These are phyloP conservation scores for Apaloderma vittatum DNA, from an alignment of 2,113 vertebrate genomes.

Conservation along the genomic window DNA sequence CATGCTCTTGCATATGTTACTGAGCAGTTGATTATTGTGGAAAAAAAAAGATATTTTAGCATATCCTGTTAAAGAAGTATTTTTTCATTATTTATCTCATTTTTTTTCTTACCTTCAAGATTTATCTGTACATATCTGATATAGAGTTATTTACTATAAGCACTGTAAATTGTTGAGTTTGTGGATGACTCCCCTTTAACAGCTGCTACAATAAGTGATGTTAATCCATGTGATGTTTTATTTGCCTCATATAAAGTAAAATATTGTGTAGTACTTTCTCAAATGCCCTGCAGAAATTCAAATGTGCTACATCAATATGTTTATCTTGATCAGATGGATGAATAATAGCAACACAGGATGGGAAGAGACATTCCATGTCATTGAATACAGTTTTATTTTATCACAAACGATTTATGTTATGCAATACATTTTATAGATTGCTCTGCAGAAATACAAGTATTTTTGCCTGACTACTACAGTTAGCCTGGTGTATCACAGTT, in stretches of 20 bases:
- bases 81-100: background rate
- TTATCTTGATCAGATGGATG: conserved; percentile 2
- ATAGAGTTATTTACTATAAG: background rate
- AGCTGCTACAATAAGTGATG: background rate
- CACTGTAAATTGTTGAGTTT: background rate
- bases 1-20: background rate
- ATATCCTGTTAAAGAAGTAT: background rate
- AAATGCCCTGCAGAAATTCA: background rate
- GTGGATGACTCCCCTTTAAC: background rate
- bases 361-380: background rate
- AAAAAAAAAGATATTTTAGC: background rate
- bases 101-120: background rate
- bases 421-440: background rate
- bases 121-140: background rate
- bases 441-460: background rate
- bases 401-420: background rate
- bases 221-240: background rate
- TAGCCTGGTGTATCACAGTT: background rate
- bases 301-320: background rate
- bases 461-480: background rate
- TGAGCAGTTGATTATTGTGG: background rate
- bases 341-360: background rate
- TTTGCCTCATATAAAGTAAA: background rate
- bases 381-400: background rate
- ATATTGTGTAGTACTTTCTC: background rate